Conservation (phyloP, 1,140 invertebrate species). For the Bursaphelenchus mucronatus region DNA sequence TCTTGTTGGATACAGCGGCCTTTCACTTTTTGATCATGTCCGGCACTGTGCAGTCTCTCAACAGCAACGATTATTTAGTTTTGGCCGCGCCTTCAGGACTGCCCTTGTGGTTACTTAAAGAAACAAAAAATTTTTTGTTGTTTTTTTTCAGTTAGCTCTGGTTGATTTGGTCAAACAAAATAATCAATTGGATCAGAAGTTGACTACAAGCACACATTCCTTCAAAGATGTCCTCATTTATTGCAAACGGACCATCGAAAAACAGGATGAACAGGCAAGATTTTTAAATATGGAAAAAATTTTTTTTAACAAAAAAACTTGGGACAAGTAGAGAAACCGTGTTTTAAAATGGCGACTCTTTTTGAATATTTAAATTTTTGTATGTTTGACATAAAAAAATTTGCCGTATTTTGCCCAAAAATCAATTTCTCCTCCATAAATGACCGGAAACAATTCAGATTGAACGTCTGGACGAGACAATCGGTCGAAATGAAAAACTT, state of each 20-base stretch:
- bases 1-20: too few species aligned
- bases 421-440: slow-evolving; percentile 18
- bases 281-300: background rate
- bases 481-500: slow-evolving; percentile 7
- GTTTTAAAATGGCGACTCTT: background rate
- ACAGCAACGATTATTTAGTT: too few species aligned
- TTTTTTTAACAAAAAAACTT: slow-evolving; percentile 3
- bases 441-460: too few species aligned
- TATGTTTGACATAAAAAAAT: background rate
- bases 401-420: background rate
- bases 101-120: too few species aligned
- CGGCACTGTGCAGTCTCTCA: too few species aligned
- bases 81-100: too few species aligned
- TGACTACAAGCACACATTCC: slow-evolving; percentile 17
- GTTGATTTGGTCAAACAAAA: slow-evolving; percentile 27
- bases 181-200: slow-evolving; percentile 20
- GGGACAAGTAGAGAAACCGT: background rate
- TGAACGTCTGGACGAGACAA: slow-evolving; percentile 25
- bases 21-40: too few species aligned
- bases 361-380: too few species aligned
- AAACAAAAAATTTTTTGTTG: background rate
- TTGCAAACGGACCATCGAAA: slow-evolving; percentile 41
- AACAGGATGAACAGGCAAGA: slow-evolving; percentile 35
- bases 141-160: slow-evolving; percentile 22
- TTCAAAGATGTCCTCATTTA: slow-evolving; percentile 46